These are phyloP conservation scores for Vicugna pacos DNA, from an alignment of 2,113 vertebrate genomes.

Conservation along the genomic window DNA sequence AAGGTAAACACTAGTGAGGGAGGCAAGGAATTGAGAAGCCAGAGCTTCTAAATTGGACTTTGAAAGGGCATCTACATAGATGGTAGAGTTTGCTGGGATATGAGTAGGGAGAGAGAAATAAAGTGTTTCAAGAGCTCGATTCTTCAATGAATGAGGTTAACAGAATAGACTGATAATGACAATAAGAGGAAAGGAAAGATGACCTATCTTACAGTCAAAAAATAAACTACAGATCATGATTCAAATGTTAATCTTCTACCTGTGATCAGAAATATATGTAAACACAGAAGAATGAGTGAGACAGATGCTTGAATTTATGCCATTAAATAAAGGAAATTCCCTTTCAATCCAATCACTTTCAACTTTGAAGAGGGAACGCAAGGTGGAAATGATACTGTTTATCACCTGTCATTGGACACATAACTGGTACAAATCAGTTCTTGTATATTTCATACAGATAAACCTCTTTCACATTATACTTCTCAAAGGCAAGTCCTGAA, in stretches of 20 bases:
- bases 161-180: background rate
- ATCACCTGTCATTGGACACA: constrained; percentile 47
- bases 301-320: constrained; percentile 19
- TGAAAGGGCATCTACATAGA: background rate
- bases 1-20: background rate
- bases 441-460: constrained; percentile 9
- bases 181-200: background rate
- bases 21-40: background rate
- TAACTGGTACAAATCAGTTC: constrained; percentile 4
- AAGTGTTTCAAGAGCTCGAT: background rate
- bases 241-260: constrained; percentile 49
- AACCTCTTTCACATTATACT: background rate
- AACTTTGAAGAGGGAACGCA: constrained; percentile 40
- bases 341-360: constrained; percentile 45
- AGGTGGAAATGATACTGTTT: constrained; percentile 47
- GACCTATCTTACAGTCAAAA: constrained; percentile 26
- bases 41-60: background rate
- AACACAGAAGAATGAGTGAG: background rate
- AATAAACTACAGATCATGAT: background rate
- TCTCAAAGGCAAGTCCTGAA: background rate
- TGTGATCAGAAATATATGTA: constrained; percentile 51
- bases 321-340: constrained; percentile 52
- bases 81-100: background rate
- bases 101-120: background rate
- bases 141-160: background rate